Evolutionary conservation across 2,888 invertebrate species (phyloP), one percentile per base, ranked within the genome.

Genomic region (Operophtera brumata): DNA sequence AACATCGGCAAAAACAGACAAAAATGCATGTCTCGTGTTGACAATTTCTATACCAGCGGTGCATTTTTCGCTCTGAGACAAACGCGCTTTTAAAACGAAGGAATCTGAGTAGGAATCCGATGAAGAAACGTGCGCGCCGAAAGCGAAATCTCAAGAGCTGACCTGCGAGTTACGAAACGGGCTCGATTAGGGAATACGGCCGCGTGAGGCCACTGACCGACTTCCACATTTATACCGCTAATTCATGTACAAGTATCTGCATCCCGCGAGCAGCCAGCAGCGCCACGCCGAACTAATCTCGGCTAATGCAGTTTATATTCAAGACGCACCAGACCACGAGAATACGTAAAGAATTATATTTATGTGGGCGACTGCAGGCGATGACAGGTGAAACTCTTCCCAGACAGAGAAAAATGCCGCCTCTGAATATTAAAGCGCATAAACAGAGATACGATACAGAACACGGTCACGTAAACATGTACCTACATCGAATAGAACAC

Each of bases 161-260:
- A 73, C 49, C 46, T 62, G 75, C 71, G 69, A 71, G 71, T 88
- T 87, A 84, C 85, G 85, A 86, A 86, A 87, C 77, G 69, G 61
- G 77, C 78, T 78, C 83, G 82, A 86, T 86, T 85, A 85, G 83
- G 80, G 82, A 81, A 84, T 83, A 78, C 78, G 76, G 65, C 62
- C 71, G 68, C 67, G 77, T 75, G 85, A 74, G 86, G 84, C 84
- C 88, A 83, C 77, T 86, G 89, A 86, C 89, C 89, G 86, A 86
- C 81, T 84, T 87, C 85, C 86, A 85, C 80, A 84, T 86, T 84
- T 84, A 86, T 79, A 83, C 83, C 79, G 82, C 83, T 84, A 86
- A 87, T 84, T 84, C 86, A 84, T 84, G 80, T 82, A 78, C 77
- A 78, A 75, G 77, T 82, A 83, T 85, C 82, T 86, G 85, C 83